Conservation (phyloP, 2,888 invertebrate genomes). For the Nyleta sp. region DNA sequence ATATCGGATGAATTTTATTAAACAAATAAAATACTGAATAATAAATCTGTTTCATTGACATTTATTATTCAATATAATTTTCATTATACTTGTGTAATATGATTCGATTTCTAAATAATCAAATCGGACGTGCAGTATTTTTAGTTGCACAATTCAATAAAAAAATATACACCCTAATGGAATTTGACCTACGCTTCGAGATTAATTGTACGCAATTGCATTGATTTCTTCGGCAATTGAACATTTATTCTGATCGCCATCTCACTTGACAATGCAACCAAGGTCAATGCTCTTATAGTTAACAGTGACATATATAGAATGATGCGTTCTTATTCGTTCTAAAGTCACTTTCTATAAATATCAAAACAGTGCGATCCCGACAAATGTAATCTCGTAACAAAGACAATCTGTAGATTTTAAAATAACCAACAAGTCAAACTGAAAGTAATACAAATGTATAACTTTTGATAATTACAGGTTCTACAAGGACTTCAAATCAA, state of each 20-base stretch:
- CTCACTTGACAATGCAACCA: not conserved
- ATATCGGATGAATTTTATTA: no score
- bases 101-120: not conserved
- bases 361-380: no score
- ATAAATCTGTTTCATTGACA: no score
- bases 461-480: slow-evolving; percentile 86
- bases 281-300: not conserved
- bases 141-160: not conserved
- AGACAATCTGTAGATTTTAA: no score
- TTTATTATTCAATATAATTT: no score
- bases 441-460: no score
- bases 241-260: not conserved
- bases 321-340: slow-evolving; percentile 81
- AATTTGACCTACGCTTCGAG: slow-evolving; percentile 2
- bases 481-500: slow-evolving; percentile 84
- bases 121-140: no score
- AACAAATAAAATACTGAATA: no score
- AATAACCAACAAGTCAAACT: no score
- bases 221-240: slow-evolving; percentile 7
- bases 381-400: no score
- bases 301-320: not conserved
- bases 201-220: slow-evolving; percentile 1
- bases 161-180: not conserved
- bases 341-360: no score
- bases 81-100: no score